Conservation (phyloP, 2,888 invertebrate genomes). For the Xanthorhoe spadicearia region DNA sequence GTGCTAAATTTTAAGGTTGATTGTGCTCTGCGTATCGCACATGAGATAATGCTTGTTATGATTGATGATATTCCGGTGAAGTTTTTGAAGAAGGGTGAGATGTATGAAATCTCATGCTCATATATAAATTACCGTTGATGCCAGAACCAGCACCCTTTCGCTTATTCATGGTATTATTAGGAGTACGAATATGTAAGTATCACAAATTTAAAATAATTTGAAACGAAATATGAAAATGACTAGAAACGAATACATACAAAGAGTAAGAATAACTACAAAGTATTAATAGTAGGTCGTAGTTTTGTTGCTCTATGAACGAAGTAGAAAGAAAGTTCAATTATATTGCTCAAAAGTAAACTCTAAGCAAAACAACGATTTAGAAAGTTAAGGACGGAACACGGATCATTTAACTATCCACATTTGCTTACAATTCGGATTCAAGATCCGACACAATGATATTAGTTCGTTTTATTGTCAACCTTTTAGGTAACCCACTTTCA, state of each 20-base stretch:
- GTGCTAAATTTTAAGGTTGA: constrained; percentile 50
- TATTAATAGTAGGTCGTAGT: background rate
- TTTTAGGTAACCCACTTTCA: constrained; percentile 62
- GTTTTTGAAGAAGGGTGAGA: constrained; percentile 58
- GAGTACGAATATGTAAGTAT: constrained; percentile 27
- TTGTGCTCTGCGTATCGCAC: constrained; percentile 50
- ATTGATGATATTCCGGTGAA: constrained; percentile 69
- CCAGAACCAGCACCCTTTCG: constrained; percentile 55
- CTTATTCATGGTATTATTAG: constrained; percentile 53
- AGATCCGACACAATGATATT: constrained; percentile 67
- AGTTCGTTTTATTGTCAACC: constrained; percentile 70
- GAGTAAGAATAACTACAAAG: too few relatives aligned
- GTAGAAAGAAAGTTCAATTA: background rate
- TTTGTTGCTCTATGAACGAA: background rate
- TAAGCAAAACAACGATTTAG: constrained; percentile 59
- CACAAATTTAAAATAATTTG: too few relatives aligned
- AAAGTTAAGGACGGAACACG: constrained; percentile 65
- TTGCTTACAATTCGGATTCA: constrained; percentile 68
- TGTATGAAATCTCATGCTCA: constrained; percentile 59
- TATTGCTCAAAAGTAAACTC: constrained; percentile 46
- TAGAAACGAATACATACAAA: too few relatives aligned
- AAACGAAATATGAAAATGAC: too few relatives aligned
- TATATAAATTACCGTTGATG: constrained; percentile 67
- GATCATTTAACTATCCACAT: constrained; percentile 75
- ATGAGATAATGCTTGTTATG: constrained; percentile 67